Evolutionary conservation across 2,888 invertebrate genomes (phyloP).

Genomic region (Clunio marinus): DNA sequence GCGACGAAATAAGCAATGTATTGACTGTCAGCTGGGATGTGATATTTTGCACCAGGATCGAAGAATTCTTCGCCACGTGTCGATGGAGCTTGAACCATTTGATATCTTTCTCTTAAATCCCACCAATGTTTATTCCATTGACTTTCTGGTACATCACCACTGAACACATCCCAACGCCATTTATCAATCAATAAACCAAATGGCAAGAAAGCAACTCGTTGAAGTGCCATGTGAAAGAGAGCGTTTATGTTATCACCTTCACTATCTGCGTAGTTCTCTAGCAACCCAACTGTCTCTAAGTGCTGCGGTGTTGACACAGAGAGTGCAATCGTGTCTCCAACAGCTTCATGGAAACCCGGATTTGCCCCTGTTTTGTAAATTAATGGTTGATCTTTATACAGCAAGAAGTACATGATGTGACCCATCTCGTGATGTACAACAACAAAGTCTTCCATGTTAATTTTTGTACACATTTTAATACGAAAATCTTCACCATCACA

Average conservation of each 20-base stretch:
- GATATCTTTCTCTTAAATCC: constrained; percentile 49
- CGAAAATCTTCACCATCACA: constrained; percentile 53
- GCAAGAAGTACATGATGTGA: constrained; percentile 71
- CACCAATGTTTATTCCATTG: constrained; percentile 53
- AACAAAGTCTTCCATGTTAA: constrained; percentile 40
- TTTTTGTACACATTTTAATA: constrained; percentile 41
- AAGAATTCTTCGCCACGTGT: constrained; percentile 50
- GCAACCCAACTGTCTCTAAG: constrained; percentile 43
- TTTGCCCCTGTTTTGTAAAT: constrained; percentile 67
- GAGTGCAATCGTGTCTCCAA: constrained; percentile 53
- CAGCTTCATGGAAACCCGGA: constrained; percentile 55
- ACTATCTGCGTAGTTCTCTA: constrained; percentile 41
- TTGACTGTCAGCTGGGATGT: constrained; percentile 51
- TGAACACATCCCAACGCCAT: constrained; percentile 59
- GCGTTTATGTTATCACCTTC: constrained; percentile 51
- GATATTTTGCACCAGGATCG: constrained; percentile 53
- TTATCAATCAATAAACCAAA: constrained; percentile 56
- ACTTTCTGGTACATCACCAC: constrained; percentile 48
- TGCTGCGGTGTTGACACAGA: constrained; percentile 50
- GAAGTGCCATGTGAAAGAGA: constrained; percentile 52
- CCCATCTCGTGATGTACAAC: constrained; percentile 61
- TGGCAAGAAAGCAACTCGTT: constrained; percentile 56
- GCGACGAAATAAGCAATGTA: constrained; percentile 57
- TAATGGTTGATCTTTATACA: constrained; percentile 66
- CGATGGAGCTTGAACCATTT: constrained; percentile 51